Conservation (phyloP, 2,888 invertebrate genomes). For the Leucania comma region DNA sequence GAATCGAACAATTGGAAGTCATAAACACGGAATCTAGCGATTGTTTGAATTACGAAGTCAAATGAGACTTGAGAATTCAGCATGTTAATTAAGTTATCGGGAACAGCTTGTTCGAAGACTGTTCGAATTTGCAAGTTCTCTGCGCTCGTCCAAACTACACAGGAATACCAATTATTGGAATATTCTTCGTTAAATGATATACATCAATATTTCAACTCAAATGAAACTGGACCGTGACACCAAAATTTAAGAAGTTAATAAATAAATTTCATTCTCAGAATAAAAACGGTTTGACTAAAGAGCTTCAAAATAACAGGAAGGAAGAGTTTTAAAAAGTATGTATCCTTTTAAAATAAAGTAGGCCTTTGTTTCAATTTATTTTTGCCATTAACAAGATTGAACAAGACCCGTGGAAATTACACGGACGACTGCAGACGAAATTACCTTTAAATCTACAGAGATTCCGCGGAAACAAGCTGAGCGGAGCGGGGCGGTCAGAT, state of each 20-base stretch:
- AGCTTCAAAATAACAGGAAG: conserved; percentile 8
- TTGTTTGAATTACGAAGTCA: conserved; percentile 75
- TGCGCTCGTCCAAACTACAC: conserved; percentile 58
- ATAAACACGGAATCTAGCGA: conserved; percentile 61
- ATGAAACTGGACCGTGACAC: background rate
- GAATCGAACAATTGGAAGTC: conserved; percentile 59
- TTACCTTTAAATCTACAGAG: conserved; percentile 55
- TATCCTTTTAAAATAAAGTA: conserved; percentile 15
- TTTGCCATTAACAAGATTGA: conserved; percentile 46
- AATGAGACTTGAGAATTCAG: conserved; percentile 73
- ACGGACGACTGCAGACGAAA: conserved; percentile 58
- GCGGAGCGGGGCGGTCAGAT: conserved; percentile 38
- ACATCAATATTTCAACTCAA: conserved; percentile 29
- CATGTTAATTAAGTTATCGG: conserved; percentile 79
- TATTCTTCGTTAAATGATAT: conserved; percentile 39
- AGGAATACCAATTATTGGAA: conserved; percentile 69
- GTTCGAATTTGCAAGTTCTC: conserved; percentile 68
- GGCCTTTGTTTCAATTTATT: conserved; percentile 31
- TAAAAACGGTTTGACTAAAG: conserved; percentile 1
- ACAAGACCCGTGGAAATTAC: conserved; percentile 44
- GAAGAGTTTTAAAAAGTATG: conserved; percentile 8
- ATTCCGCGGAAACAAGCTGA: conserved; percentile 44
- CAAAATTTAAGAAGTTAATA: too few relatives aligned
- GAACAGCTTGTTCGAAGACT: conserved; percentile 70
- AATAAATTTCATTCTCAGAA: too few relatives aligned